Evolutionary conservation across 2,888 invertebrate genomes (phyloP), one percentile per base, ranked within the genome.

Genomic region (Liodrosophila aerea): DNA sequence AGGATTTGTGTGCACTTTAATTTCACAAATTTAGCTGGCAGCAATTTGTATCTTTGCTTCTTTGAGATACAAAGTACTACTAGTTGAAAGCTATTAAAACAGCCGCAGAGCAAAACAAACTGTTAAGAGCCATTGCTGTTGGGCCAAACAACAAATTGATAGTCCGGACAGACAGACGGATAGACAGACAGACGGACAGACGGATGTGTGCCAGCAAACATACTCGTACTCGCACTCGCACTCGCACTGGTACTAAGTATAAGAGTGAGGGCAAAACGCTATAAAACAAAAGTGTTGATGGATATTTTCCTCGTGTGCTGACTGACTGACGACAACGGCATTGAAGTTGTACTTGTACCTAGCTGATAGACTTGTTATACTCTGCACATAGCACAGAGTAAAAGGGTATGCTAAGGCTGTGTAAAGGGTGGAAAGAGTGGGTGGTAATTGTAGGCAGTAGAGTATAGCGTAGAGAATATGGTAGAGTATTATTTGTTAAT

Each of bases 271-370:
- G 36, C 22, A 44, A 51, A 69, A 63, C 52, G 64, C 85, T 64
- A 71, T 85, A 85, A 82, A 85, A 82, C 73, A 83, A 75, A 76
- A 85, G 86, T 84, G 85, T 87, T 85, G 85, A 85, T 78, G 84
- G 85, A 85, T 71, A 85, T 78, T 85, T 84, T 85, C 87, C 85
- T 84, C 57, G 70, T 85, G 86, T 63, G 68, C 70, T 70, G 73
- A 70, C 69, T 65, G 70, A 72, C 74, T 65, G 80, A 85, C 70
- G 81, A 84, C 74, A 77, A 76, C 63, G 69, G 61, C 66, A 63
- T 52, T 73, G 71, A 76, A 76, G 76, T 84, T 62, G 59, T 53
- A 39, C 27, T 84, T 62, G 59, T 53, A 39, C 27, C 43, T 53
- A 51, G 60, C 40, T 63, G 57, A 11, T 68, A 54, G 15, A 29